Evolutionary conservation across 2,113 vertebrate species (phyloP).

Genomic region (Grallaria varia): DNA sequence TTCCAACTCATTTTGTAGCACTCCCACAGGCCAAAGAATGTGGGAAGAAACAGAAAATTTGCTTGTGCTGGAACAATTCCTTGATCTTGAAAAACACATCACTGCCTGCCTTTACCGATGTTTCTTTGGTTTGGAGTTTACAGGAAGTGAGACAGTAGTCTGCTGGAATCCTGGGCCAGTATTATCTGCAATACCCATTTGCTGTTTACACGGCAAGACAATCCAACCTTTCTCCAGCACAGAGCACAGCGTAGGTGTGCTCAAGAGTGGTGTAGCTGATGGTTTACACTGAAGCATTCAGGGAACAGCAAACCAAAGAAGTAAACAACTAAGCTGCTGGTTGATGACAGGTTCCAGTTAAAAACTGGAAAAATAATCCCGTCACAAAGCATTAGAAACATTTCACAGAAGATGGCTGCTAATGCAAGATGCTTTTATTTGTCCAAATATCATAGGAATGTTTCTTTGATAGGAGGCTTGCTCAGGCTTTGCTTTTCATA

Average conservation of each 20-base stretch:
- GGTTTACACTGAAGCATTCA: neutral
- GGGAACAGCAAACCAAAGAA: neutral
- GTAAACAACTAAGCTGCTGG: neutral
- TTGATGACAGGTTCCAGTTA: neutral
- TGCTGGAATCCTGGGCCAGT: neutral
- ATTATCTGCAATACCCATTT: neutral
- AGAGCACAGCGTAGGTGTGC: fast-evolving
- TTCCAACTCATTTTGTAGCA: neutral
- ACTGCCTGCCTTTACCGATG: neutral
- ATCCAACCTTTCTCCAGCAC: neutral
- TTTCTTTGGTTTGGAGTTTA: neutral
- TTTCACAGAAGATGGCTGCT: neutral
- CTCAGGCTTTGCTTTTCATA: neutral
- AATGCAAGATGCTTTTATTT: neutral
- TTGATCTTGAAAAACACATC: neutral
- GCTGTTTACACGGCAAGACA: neutral
- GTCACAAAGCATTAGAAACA: neutral
- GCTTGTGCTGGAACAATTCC: neutral
- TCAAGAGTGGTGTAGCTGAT: neutral
- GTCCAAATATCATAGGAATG: neutral
- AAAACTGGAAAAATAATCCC: neutral
- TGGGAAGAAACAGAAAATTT: neutral
- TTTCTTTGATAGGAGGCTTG: neutral
- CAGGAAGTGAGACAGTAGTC: neutral
- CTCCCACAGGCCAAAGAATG: neutral